Base-by-base conservation (phyloP, 1,140 invertebrate species). In the Drosophila asahinai region DNA sequence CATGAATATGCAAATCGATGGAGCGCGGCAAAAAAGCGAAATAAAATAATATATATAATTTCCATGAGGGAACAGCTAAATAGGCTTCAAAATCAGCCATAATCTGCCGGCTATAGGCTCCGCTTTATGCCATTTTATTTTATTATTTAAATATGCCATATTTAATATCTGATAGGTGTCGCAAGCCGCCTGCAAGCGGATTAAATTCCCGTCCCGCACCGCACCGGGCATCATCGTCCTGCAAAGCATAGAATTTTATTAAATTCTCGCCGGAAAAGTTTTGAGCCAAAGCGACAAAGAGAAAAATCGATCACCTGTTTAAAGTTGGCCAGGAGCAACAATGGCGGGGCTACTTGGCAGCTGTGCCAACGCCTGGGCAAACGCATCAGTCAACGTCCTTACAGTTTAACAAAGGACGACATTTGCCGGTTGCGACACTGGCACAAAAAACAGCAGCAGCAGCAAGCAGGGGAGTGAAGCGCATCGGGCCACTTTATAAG, bases 341-440 rank as follows among this genome's bases (percentile, higher is more conserved):
- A 73, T 73, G 72, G 68, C 70, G 66, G 49, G 62, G 76, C 77
- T 78, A 81, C 77, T 90, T 87, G 84, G 84, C 81, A 89, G 84
- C 86, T 84, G 84, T 81, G 84, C 84, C 86, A 87, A 75, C 52
- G 68, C 72, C 74, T 65, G 77, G 81, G 15, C 66, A 15, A 83
- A 83, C 81, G 84, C 84, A 87, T 87, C 84, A 89, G 84, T 87
- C 84, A 87, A 87, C 75, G 84, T 87, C 84, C 86, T 87, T 72
- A 87, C 51, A 63, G 73, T 81, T 78, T 78, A 89, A 87, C 84
- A 87, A 90, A 87, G 86, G 77, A 90, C 80, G 84, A 84, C 84
- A 81, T 70, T 78, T 38, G 75, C 64, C 64, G 75, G 38, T 43
- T 89, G 64, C 64, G 66, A 79, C 54, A 48, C 67, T 58, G 52